Base-by-base conservation (phyloP, 2,113 vertebrate species). In the Dasypus novemcinctus region DNA sequence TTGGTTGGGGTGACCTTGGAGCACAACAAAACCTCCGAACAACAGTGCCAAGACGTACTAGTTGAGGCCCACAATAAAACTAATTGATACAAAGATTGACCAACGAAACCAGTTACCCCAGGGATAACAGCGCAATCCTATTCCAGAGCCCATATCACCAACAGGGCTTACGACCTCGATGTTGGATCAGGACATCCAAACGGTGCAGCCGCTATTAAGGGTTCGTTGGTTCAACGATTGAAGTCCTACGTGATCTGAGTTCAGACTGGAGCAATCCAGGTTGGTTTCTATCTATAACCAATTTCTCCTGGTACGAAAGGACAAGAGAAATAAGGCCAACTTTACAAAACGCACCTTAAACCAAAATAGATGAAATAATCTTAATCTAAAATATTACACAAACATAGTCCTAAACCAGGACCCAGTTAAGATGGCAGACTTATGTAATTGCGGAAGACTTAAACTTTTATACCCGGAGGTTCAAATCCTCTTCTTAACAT, bases 1-100 rank as follows among this genome's bases (percentile, higher is more conserved):
- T 97, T 11, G 96, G 71, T 95, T 98, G 94, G 83, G 89, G 96
- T 31, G 38, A 97, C 96, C 95, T 87, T 43, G 79, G 96, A 81
- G 95, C 27, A 82, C 12, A 92, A 96, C 5, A 29, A 5, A 46
- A 74, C 0, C 95, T 76, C 96, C 88, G n/a, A 66, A 85, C 93
- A 15, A n/a, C n/a, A n/a, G n/a, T n/a, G n/a, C n/a, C n/a, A n/a
- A n/a, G n/a, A n/a, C n/a, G n/a, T n/a, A n/a, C n/a, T n/a, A n/a
- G n/a, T n/a, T n/a, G n/a, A n/a, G n/a, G n/a, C n/a, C n/a, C n/a
- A n/a, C n/a, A n/a, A n/a, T n/a, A n/a, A n/a, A n/a, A n/a, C n/a
- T n/a, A n/a, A n/a, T n/a, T n/a, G n/a, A n/a, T 12, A 76, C 57
- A 80, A 72, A n/a, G n/a, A 7, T 66, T 91, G 72, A 61, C 13